Evolutionary conservation across 2,888 invertebrate species (phyloP), one percentile per base, ranked within the genome.

Genomic region (Smittia aterrima): DNA sequence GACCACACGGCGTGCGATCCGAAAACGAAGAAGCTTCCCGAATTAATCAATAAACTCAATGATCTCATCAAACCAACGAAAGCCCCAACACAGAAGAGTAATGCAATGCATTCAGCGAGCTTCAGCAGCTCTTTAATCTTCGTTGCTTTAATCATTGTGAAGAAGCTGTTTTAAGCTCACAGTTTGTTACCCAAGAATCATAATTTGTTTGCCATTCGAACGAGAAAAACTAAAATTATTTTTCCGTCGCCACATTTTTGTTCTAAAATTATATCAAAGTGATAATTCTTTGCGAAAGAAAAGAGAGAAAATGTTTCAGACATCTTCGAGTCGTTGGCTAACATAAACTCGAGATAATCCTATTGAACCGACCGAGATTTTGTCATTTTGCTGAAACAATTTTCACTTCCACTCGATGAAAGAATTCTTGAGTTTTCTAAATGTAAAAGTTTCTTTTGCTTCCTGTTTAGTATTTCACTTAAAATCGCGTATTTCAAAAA

Each of bases 1-100:
- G 86, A 86, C 76, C 88, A 89, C 67, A 92, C 92, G 0, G 87
- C 89, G 0, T 92, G 92, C 79, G 89, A 89, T 78, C 84, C 86
- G 3, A 88, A 86, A 4, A 83, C 85, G 0, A 85, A 86, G 75
- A 84, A 86, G 0, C 80, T 87, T 75, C 85, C 86, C 0, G 87
- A 87, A 76, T 83, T 87, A 25, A 82, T 87, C 54, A 85, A 85
- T 66, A 86, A 85, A 77, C 82, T 87, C 66, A 84, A 84, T 75
- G 85, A 86, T 76, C 82, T 86, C 9, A 82, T 86, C 75, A 85
- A 86, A 76, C 83, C 84, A 0, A 72, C 75, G 22, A 58, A 20
- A 22, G 53, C 25, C 9, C 53, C 74, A 38, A 1, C 66, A 47
- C 13, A 11, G 1, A 68, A 58, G 11, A 11, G 20, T 9, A 27